Conservation (phyloP, 1,140 invertebrate species). For the Trichoplusia ni region DNA sequence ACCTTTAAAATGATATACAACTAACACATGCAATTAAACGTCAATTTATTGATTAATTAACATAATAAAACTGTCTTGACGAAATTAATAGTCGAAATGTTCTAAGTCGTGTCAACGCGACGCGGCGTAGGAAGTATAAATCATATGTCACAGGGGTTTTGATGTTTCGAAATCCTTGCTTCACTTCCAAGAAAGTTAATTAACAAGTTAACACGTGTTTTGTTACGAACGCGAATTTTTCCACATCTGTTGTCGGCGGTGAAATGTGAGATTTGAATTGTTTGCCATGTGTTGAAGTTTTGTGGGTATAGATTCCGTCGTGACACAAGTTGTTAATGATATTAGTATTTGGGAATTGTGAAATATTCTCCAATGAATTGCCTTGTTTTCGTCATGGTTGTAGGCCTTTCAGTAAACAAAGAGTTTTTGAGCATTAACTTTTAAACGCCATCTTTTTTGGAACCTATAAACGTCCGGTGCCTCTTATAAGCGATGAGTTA, state of each 20-base stretch:
- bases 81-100: slow-evolving; percentile 16
- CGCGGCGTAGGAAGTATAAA: slow-evolving; percentile 56
- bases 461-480: too few species aligned
- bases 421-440: too few species aligned
- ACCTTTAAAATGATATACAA: slow-evolving; percentile 1
- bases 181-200: slow-evolving; percentile 67
- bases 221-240: slow-evolving; percentile 54
- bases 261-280: slow-evolving; percentile 5
- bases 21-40: slow-evolving; percentile 13
- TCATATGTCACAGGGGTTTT: slow-evolving; percentile 45
- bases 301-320: too few species aligned
- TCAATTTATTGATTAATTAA: slow-evolving; percentile 25
- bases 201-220: slow-evolving; percentile 75
- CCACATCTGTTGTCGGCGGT: slow-evolving; percentile 44
- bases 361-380: too few species aligned
- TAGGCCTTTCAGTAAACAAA: too few species aligned
- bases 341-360: too few species aligned
- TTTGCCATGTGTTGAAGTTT: background rate
- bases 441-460: too few species aligned
- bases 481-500: too few species aligned
- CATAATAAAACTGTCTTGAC: slow-evolving; percentile 17
- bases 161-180: slow-evolving; percentile 40
- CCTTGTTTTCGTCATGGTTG: too few species aligned
- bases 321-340: too few species aligned
- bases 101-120: slow-evolving; percentile 9